A percentile compares a stretch with the other conserved stretches of the same genome.
Evolutionary conservation across 2,797 vertebrate species (phyloP).

Genomic region (Spinus olivaceus): DNA sequence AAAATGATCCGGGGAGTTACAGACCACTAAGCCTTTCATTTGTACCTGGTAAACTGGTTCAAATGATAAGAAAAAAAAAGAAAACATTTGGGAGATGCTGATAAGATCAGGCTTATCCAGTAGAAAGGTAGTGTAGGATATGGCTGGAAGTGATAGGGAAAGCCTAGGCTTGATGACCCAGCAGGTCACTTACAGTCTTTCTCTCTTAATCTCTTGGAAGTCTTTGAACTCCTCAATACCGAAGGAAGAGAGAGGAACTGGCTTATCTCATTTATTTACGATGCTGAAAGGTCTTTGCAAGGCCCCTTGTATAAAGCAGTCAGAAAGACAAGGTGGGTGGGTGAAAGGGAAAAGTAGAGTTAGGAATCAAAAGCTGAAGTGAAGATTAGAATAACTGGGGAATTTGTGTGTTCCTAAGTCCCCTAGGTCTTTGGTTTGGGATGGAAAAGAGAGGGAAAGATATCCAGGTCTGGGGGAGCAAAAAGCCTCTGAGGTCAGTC

Average conservation of each 20-base stretch:
- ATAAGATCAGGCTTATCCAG: constrained; percentile 60
- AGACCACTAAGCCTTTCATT: constrained; percentile 19
- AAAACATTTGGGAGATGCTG: constrained; percentile 33
- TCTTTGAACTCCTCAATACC: constrained; percentile 53
- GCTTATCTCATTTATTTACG: constrained; percentile 49
- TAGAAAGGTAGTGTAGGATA: constrained; percentile 38
- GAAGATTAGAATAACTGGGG: background rate
- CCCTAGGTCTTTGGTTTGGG: background rate
- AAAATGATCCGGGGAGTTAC: constrained; percentile 26
- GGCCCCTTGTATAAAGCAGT: background rate
- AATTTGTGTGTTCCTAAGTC: background rate
- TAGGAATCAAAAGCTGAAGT: background rate
- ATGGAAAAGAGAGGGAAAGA: background rate
- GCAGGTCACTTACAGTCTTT: constrained; percentile 52
- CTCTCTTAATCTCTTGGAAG: constrained; percentile 44
- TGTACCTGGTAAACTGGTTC: constrained; percentile 45
- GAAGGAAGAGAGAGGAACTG: constrained; percentile 24
- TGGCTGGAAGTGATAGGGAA: constrained; percentile 59
- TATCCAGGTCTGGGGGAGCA: background rate
- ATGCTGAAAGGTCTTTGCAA: constrained; percentile 24
- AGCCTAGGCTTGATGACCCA: constrained; percentile 28
- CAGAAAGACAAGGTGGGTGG: background rate
- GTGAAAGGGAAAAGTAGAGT: background rate
- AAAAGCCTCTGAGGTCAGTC: background rate
- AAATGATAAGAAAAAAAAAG: constrained; percentile 23